These are phyloP conservation scores for Alethe diademata DNA, from an alignment of 2,113 vertebrate genomes.

Conservation along the genomic window DNA sequence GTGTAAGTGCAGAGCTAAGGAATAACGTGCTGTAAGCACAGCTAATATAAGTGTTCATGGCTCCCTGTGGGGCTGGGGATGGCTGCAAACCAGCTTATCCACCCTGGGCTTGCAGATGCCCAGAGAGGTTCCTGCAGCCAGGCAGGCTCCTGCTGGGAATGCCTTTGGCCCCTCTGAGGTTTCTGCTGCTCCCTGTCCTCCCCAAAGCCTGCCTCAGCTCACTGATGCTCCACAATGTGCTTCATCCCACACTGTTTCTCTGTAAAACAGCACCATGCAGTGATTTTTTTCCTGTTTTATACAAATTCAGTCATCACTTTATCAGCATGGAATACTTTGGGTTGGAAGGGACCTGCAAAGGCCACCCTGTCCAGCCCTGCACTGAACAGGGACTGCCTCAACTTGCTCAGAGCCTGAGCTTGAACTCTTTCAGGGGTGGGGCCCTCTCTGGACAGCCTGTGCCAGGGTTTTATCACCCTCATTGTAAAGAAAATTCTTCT, in stretches of 20 bases:
- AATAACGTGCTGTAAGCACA: constrained; percentile 59
- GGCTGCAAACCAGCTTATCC: constrained; percentile 12
- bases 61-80: constrained; percentile 7
- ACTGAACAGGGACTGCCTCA: neutral
- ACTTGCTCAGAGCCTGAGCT: neutral
- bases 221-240: neutral
- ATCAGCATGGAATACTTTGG: neutral
- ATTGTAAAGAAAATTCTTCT: neutral
- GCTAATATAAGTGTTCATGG: constrained; percentile 51
- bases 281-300: neutral
- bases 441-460: neutral
- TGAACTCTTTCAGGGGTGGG: neutral
- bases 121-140: neutral
- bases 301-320: neutral
- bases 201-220: neutral
- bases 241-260: neutral
- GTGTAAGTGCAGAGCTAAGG: constrained; percentile 56
- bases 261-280: neutral
- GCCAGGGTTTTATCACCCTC: neutral
- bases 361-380: neutral
- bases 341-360: neutral
- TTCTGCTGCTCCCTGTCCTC: neutral
- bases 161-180: neutral
- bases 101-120: neutral
- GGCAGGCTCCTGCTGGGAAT: neutral